Evolutionary conservation across 2,797 vertebrate species (phyloP).

Genomic region (Graptemys geographica): DNA sequence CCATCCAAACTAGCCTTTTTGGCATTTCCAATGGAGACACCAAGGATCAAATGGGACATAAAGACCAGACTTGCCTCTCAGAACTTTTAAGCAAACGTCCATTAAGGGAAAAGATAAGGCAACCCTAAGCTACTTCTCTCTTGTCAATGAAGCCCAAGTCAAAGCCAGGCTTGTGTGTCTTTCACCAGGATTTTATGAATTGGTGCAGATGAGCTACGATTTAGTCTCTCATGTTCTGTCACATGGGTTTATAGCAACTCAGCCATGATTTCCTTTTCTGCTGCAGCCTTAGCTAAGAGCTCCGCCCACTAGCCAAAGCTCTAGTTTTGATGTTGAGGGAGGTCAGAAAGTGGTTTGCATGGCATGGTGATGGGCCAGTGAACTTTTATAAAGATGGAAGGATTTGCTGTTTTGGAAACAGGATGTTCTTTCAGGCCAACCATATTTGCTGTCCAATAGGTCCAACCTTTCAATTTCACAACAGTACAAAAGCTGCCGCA

Average conservation of each 20-base stretch:
- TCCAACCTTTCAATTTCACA: not conserved
- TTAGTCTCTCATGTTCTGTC: not conserved
- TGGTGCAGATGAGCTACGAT: not conserved
- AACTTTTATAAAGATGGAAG: not conserved
- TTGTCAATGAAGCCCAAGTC: not conserved
- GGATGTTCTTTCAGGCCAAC: not conserved
- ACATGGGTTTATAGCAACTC: not conserved
- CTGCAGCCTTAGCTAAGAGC: not conserved
- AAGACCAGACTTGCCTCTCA: not conserved
- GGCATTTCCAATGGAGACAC: not conserved
- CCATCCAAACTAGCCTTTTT: not conserved
- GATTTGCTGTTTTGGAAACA: not conserved
- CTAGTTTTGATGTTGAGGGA: not conserved
- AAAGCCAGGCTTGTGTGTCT: not conserved
- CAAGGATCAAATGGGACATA: rapidly evolving
- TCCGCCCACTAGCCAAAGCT: not conserved
- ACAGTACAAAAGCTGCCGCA: not conserved
- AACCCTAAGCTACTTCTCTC: rapidly evolving
- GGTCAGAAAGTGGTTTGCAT: not conserved
- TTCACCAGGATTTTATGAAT: not conserved
- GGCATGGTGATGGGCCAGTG: not conserved
- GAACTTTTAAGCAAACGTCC: not conserved
- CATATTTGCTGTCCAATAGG: not conserved
- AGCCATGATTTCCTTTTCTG: not conserved
- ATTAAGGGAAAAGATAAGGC: not conserved